phyloP scores from a whole-genome alignment of 2,113 vertebrate species.

The Panthera uncia region DNA sequence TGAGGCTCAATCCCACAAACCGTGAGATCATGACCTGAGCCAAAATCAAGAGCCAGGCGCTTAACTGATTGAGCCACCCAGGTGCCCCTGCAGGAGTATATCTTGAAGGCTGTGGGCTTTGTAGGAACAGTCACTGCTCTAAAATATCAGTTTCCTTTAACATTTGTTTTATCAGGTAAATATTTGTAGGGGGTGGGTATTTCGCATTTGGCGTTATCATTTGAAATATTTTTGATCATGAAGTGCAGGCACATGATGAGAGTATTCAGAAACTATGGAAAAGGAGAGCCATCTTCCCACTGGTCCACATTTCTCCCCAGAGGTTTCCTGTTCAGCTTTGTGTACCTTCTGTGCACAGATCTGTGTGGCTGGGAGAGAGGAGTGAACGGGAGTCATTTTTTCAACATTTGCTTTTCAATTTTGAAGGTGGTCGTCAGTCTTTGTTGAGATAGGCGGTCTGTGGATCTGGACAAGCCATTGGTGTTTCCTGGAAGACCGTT shows the following conservation, averaged over 20 bases:
- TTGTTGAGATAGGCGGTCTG: not conserved
- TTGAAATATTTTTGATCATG: not conserved
- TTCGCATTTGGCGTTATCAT: not conserved
- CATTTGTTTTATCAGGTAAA: not conserved
- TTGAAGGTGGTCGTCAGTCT: not conserved
- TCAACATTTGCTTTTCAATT: not conserved
- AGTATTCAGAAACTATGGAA: not conserved
- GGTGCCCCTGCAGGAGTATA: not conserved
- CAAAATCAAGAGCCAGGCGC: no score
- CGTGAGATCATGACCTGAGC: no score
- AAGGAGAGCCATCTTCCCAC: no score
- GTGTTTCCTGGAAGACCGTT: not conserved
- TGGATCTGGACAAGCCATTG: not conserved
- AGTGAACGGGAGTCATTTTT: not conserved
- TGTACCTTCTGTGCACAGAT: accelerated
- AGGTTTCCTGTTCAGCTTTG: not conserved
- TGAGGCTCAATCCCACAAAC: no score
- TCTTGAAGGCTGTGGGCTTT: not conserved
- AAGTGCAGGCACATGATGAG: not conserved
- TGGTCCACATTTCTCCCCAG: not conserved
- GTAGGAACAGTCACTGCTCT: not conserved
- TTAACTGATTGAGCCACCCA: no score
- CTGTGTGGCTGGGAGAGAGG: not conserved
- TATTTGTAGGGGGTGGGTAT: not conserved
- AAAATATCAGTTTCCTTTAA: not conserved